Evolutionary conservation across 2,888 invertebrate genomes (phyloP).

Genomic region (Dichetophora obliterata): DNA sequence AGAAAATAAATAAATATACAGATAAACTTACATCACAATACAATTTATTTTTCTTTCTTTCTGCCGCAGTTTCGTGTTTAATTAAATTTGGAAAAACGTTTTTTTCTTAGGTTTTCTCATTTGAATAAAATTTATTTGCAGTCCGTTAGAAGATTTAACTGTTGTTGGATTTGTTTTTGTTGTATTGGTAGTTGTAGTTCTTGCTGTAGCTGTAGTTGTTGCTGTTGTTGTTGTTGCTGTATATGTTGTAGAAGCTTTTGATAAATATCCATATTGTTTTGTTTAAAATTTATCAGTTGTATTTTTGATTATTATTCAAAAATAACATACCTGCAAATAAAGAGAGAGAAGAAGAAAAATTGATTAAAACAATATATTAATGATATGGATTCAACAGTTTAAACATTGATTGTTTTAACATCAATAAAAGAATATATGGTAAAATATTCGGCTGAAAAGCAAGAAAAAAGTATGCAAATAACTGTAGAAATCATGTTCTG

Average conservation of each 20-base stretch:
- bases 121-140: conserved; percentile 49
- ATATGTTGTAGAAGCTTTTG: neutral
- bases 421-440: too few species aligned
- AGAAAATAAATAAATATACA: neutral
- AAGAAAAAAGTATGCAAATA: too few species aligned
- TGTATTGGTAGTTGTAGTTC: conserved; percentile 27
- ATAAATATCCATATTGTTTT: conserved; percentile 27
- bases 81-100: conserved; percentile 52
- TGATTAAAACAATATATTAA: neutral
- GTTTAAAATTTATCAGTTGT: conserved; percentile 14
- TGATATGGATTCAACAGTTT: neutral
- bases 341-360: neutral
- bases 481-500: too few species aligned
- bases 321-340: conserved; percentile 18
- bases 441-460: too few species aligned
- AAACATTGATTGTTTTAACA: neutral
- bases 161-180: conserved; percentile 21
- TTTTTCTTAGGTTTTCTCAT: conserved; percentile 60
- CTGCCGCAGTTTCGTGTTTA: conserved; percentile 55
- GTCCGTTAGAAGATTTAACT: conserved; percentile 21
- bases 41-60: conserved; percentile 49
- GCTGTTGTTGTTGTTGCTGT: conserved; percentile 7
- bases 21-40: conserved; percentile 60
- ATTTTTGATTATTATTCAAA: conserved; percentile 13
- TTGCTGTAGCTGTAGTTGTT: conserved; percentile 26